Evolutionary conservation across 2,797 vertebrate genomes (phyloP).

Genomic region (Mareca penelope): DNA sequence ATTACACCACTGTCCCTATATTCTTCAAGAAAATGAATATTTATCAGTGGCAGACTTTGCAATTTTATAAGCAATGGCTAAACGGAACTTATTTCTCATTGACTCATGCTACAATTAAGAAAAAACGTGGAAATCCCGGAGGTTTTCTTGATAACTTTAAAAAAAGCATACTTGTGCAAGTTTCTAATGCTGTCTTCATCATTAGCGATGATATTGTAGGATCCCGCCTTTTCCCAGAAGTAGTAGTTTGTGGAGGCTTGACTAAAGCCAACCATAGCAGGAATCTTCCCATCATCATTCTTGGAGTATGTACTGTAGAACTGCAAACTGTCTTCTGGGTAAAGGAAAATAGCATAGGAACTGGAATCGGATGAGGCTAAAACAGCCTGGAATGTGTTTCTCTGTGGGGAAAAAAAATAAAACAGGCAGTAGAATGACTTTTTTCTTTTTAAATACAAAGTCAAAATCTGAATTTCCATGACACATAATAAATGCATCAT

Average conservation of each 20-base stretch:
- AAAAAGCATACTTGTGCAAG: slow-evolving; percentile 84
- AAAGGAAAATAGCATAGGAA: slow-evolving; percentile 91
- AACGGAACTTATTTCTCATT: not conserved
- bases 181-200: slow-evolving; percentile 82
- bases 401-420: slow-evolving; percentile 76
- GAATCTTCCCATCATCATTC: slow-evolving; percentile 46
- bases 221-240: slow-evolving; percentile 78
- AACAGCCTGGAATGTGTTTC: slow-evolving; percentile 93
- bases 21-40: not conserved
- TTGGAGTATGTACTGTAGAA: slow-evolving; percentile 81
- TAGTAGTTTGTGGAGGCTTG: slow-evolving; percentile 79
- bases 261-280: slow-evolving; percentile 87
- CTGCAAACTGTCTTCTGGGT: slow-evolving; percentile 85
- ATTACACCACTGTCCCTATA: not conserved
- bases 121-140: not conserved
- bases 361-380: slow-evolving; percentile 83
- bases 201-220: slow-evolving; percentile 83
- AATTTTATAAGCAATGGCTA: not conserved
- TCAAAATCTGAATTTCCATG: not conserved
- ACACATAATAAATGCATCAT: not conserved
- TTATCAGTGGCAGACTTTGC: not conserved
- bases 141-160: not conserved
- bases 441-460: not conserved
- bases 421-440: not conserved
- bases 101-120: not conserved